A percentile compares a stretch with the other conserved stretches of the same genome.
phyloP scores from a whole-genome alignment of 2,888 invertebrate genomes.

The Diarsia brunnea region DNA sequence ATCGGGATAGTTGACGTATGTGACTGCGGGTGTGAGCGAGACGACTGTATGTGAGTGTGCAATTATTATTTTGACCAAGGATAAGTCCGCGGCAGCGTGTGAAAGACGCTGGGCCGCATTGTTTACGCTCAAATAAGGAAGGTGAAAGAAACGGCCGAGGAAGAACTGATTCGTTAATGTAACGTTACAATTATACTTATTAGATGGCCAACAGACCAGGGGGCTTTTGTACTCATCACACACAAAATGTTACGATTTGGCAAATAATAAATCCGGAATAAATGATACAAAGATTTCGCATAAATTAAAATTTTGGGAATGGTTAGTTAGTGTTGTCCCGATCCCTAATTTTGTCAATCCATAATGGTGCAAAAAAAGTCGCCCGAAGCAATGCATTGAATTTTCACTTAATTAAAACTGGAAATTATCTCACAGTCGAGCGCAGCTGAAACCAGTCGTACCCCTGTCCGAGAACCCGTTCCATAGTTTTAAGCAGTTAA shows the following conservation, averaged over 20 bases:
- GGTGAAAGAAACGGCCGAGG: constrained; percentile 85
- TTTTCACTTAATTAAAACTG: constrained; percentile 84
- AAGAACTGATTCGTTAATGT: constrained; percentile 82
- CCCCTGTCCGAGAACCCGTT: constrained; percentile 88
- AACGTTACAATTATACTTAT: constrained; percentile 84
- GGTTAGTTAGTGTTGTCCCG: neutral
- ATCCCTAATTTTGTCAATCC: constrained; percentile 13
- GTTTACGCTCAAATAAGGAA: constrained; percentile 90
- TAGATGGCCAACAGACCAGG: constrained; percentile 76
- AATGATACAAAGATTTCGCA: constrained; percentile 38
- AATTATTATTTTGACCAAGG: constrained; percentile 91
- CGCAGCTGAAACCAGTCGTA: constrained; percentile 84
- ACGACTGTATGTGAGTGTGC: constrained; percentile 83
- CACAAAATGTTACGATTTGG: constrained; percentile 58
- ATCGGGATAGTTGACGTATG: constrained; percentile 85
- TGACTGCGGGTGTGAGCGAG: constrained; percentile 82
- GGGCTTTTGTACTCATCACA: constrained; percentile 69
- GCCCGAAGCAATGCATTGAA: constrained; percentile 47
- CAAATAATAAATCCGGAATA: constrained; percentile 57
- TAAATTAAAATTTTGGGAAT: constrained; percentile 36
- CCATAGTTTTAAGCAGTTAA: constrained; percentile 90
- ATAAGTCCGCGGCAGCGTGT: constrained; percentile 89
- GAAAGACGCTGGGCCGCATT: constrained; percentile 89
- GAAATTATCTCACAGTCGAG: constrained; percentile 86
- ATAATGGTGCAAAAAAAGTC: constrained; percentile 30